phyloP scores from a whole-genome alignment of 2,888 invertebrate species.

The Cyaniris semiargus region DNA sequence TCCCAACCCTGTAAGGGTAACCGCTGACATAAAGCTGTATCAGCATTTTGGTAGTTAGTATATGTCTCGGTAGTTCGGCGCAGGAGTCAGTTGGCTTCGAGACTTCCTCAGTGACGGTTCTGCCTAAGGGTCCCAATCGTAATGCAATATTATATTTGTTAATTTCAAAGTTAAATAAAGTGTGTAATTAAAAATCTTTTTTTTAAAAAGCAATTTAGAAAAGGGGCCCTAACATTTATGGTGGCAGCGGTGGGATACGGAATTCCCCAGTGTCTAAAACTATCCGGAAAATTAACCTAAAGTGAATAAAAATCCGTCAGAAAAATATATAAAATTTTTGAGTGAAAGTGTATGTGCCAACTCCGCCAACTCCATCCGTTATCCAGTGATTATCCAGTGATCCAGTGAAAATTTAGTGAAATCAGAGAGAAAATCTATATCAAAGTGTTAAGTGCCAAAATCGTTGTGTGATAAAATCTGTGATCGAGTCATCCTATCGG shows the following conservation, averaged over 20 bases:
- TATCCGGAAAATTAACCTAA: neutral
- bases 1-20: too few relatives aligned
- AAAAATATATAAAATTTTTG: neutral
- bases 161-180: neutral
- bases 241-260: neutral
- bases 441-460: neutral
- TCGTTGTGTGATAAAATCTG: neutral
- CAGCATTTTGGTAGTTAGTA: too few relatives aligned
- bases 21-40: too few relatives aligned
- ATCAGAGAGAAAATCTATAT: neutral
- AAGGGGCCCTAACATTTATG: neutral
- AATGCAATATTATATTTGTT: too few relatives aligned
- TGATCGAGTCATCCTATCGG: neutral
- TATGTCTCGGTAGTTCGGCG: too few relatives aligned
- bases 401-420: too few relatives aligned
- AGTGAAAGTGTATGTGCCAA: neutral
- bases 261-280: conserved; percentile 1
- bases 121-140: too few relatives aligned
- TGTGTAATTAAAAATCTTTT: neutral
- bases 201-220: neutral
- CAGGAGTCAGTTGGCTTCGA: too few relatives aligned
- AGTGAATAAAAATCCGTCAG: neutral
- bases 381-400: too few relatives aligned
- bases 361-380: neutral
- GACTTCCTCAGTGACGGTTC: neutral